Base-by-base conservation (phyloP, 1,140 invertebrate genomes). In the Cydia strobilella region DNA sequence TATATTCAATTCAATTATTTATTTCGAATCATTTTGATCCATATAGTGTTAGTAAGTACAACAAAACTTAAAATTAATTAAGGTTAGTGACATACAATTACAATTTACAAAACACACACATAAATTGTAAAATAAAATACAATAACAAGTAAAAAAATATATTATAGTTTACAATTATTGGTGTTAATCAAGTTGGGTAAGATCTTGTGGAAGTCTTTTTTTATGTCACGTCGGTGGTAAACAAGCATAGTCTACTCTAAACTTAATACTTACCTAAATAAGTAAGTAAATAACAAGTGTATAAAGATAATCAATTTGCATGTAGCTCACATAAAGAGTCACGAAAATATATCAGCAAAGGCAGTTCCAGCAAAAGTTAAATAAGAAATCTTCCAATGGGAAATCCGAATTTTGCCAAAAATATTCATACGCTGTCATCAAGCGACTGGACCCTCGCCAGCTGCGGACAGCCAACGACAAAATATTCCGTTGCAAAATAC, bases 381-480 rank as follows among this genome's bases (percentile, higher is more conserved):
- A 88, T 84, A 86, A 81, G 82, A 85, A 84, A 84, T 79, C 81
- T 80, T 79, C 83, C 81, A 86, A 86, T 87, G 79, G 84, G 85
- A 86, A 80, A 82, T 74, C 79, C 75, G 86, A 86, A 88, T 90
- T 90, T 87, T 88, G 88, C 84, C 89, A 90, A 89, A 91, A 92
- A 92, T 92, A 91, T 92, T 92, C 90, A 92, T 92, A 91, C 91
- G 89, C 90, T 92, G 90, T 92, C 90, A 91, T 92, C 90, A 88
- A 78, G 84, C 87, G 84, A 90, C 90, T 91, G 90, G 90, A 92
- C 90, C 82, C 73, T 77, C 84, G 90, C 90, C 90, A 92, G 90
- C 85, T 91, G 89, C 84, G 87, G 88, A 79, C 82, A 88, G 85
- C 88, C 86, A 79, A 87, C 84, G 88, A 90, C 90, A 87, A 92